A percentile compares a stretch with the other conserved stretches of the same genome.
Conservation (phyloP, 2,888 invertebrate species). For the Brenthis ino region DNA sequence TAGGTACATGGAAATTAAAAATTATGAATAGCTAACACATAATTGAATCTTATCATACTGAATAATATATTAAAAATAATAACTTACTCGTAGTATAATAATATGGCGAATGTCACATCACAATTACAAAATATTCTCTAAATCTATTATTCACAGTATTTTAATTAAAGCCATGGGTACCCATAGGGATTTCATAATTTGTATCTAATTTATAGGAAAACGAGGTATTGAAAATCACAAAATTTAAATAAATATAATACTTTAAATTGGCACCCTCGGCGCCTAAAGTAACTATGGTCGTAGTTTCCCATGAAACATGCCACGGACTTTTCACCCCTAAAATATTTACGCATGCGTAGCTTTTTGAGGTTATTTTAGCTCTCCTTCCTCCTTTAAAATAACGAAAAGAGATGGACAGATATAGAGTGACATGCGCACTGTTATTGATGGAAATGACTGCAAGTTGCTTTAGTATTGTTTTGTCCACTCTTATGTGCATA, state of each 20-base stretch:
- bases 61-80: not conserved
- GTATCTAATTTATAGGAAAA: constrained; percentile 30
- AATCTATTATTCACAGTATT: constrained; percentile 25
- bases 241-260: constrained; percentile 23
- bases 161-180: constrained; percentile 36
- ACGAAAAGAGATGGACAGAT: constrained; percentile 51
- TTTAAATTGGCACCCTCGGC: constrained; percentile 31
- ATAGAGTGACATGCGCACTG: constrained; percentile 71
- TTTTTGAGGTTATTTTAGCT: constrained; percentile 61
- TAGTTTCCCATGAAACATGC: constrained; percentile 36
- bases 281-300: constrained; percentile 36
- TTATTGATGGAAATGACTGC: constrained; percentile 66
- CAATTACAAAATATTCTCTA: constrained; percentile 22
- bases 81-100: constrained; percentile 29
- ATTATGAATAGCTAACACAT: too few species aligned
- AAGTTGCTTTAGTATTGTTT: constrained; percentile 8
- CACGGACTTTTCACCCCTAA: constrained; percentile 40
- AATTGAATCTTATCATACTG: too few species aligned
- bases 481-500: not conserved
- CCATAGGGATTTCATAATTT: constrained; percentile 27
- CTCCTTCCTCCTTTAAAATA: constrained; percentile 48
- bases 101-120: constrained; percentile 35
- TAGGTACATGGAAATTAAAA: too few species aligned
- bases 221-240: constrained; percentile 32
- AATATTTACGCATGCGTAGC: constrained; percentile 66